These are phyloP conservation scores for Talpa occidentalis DNA, from an alignment of 2,113 vertebrate genomes.

Conservation along the genomic window DNA sequence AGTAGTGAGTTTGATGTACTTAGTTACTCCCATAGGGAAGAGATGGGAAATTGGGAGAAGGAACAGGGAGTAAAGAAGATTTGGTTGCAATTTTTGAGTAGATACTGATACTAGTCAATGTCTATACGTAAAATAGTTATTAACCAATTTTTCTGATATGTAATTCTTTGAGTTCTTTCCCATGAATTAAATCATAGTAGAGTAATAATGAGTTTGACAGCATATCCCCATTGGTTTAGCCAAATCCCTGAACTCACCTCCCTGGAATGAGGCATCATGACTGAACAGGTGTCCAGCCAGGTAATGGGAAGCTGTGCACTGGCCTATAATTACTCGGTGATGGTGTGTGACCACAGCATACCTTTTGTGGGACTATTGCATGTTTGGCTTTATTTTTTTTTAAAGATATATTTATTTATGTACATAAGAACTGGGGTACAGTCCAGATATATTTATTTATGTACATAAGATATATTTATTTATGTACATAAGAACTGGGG, in stretches of 20 bases:
- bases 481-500: too few species aligned
- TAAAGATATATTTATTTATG: too few species aligned
- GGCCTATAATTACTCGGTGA: accelerated
- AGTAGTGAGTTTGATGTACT: background rate
- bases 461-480: too few species aligned
- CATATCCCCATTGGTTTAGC: background rate
- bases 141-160: background rate
- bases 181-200: background rate
- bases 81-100: background rate
- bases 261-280: background rate
- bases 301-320: background rate
- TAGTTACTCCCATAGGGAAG: background rate
- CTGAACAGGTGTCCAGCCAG: background rate
- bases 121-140: background rate
- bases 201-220: background rate
- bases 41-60: background rate
- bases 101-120: background rate
- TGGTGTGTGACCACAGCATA: background rate
- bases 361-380: background rate
- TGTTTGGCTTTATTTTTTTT: too few species aligned
- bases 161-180: background rate
- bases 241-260: background rate
- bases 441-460: too few species aligned
- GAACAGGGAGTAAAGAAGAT: background rate
- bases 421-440: too few species aligned